Percentiles rank a stretch among this genome's conserved stretches.
These are phyloP conservation scores for Anarsia innoxiella DNA, from an alignment of 2,888 invertebrate genomes.

Conservation along the genomic window DNA sequence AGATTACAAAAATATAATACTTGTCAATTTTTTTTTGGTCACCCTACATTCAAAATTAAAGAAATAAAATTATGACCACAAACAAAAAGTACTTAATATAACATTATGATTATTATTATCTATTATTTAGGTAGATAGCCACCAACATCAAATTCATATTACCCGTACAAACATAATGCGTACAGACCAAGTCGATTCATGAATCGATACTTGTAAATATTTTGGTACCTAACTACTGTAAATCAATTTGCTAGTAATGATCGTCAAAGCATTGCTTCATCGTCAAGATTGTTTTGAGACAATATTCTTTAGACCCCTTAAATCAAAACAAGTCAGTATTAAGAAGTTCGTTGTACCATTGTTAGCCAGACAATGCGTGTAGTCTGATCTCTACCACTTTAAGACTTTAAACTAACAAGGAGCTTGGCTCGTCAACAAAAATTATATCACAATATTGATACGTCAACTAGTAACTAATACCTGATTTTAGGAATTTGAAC, in stretches of 20 bases:
- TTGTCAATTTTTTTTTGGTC: slow-evolving; percentile 24
- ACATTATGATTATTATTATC: too few species aligned
- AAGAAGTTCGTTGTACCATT: background rate
- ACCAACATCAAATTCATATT: too few species aligned
- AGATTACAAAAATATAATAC: slow-evolving; percentile 30
- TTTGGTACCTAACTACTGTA: too few species aligned
- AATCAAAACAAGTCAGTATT: slow-evolving; percentile 7
- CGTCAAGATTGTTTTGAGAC: slow-evolving; percentile 2
- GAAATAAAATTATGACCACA: too few species aligned
- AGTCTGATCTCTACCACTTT: background rate
- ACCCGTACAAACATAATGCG: too few species aligned
- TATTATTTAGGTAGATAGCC: too few species aligned
- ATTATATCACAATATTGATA: slow-evolving; percentile 1
- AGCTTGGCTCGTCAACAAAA: slow-evolving; percentile 5
- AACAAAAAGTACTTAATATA: too few species aligned
- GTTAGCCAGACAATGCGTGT: background rate
- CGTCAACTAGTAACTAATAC: background rate
- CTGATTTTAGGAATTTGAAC: background rate
- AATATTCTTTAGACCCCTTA: background rate
- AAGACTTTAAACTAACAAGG: background rate
- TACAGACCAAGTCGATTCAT: too few species aligned
- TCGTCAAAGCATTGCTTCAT: background rate
- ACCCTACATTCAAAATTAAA: too few species aligned
- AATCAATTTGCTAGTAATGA: background rate
- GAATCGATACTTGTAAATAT: too few species aligned